phyloP scores from a whole-genome alignment of 2,888 invertebrate species.

The Xestia rhomboidea region DNA sequence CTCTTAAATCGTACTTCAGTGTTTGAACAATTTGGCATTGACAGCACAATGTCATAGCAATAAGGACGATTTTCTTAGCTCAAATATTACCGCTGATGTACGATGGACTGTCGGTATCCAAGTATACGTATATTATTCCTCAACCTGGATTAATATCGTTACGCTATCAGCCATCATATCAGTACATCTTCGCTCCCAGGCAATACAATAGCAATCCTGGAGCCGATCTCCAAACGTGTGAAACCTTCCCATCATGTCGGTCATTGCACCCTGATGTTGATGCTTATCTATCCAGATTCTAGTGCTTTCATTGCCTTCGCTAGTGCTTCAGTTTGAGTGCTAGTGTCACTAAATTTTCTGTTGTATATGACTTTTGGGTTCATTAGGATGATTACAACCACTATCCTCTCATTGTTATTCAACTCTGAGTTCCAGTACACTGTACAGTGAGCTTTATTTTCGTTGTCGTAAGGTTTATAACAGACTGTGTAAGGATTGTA shows the following conservation, averaged over 20 bases:
- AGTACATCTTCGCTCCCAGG: slow-evolving; percentile 48
- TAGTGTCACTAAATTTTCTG: slow-evolving; percentile 16
- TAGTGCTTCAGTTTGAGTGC: slow-evolving; percentile 36
- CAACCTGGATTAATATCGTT: slow-evolving; percentile 47
- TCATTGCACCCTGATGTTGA: slow-evolving; percentile 42
- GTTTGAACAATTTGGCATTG: neutral
- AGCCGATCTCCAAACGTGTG: slow-evolving; percentile 55
- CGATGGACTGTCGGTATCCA: neutral
- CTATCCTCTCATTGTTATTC: neutral
- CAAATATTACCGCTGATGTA: neutral
- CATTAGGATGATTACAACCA: slow-evolving; percentile 36
- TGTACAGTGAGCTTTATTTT: neutral
- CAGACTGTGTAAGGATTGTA: neutral
- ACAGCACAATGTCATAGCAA: neutral
- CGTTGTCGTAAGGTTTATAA: neutral
- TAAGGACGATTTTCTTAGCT: neutral
- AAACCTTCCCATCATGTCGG: slow-evolving; percentile 44
- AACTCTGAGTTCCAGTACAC: neutral
- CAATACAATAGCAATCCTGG: slow-evolving; percentile 54
- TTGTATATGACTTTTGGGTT: slow-evolving; percentile 17
- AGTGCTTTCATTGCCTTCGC: slow-evolving; percentile 31
- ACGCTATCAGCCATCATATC: slow-evolving; percentile 34
- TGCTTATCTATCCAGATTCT: slow-evolving; percentile 43
- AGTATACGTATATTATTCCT: slow-evolving; percentile 22
- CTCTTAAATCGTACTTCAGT: neutral